Evolutionary conservation across 2,797 vertebrate species (phyloP), one percentile per base, ranked within the genome.

Genomic region (Uromys caudimaculatus): DNA sequence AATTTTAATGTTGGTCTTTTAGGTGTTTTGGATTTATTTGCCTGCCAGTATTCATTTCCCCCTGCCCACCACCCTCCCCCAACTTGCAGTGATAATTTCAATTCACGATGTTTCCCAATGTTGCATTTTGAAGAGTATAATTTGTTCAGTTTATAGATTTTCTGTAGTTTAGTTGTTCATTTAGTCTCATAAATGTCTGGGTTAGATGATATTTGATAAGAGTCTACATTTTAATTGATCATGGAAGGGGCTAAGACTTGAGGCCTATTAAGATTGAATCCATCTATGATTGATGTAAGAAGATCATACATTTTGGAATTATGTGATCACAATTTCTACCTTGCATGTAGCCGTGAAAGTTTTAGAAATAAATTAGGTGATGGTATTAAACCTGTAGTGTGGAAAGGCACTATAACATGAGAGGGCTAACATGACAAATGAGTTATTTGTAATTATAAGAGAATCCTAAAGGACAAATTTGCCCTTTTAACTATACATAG

Each of bases 351-450:
- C 8, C 1, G 21, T 17, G 11, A 3, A 29, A 50, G 14, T 54
- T 69, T 83, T n/a, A 24, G 24, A 41, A 62, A 6, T 81, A 32
- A 19, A 82, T 76, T 29, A 27, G 10, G 3, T 87, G 35, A 87
- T 44, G 14, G 0, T 54, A 62, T 32, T 6, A 50, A 54, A 44
- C 1, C 3, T 21, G 0, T 13, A 58, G 3, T n/a, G 50, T 67
- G 5, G 14, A 52, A 60, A 88, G 16, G 11, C n/a, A 4, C 44
- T 52, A 5, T 19, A 17, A 60, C 4, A 1, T 29, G 1, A 11
- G 13, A 35, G 50, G 7, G n/a, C 4, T 44, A 17, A 12, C n/a
- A 17, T 24, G 17, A 73, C 1, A 52, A 67, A n/a, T 29, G 7
- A 47, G 10, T 50, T 13, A 10, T 10, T 1, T 44, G 5, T 17